Evolutionary conservation across 2,797 vertebrate species (phyloP).

Genomic region (Serranus cabrilla): DNA sequence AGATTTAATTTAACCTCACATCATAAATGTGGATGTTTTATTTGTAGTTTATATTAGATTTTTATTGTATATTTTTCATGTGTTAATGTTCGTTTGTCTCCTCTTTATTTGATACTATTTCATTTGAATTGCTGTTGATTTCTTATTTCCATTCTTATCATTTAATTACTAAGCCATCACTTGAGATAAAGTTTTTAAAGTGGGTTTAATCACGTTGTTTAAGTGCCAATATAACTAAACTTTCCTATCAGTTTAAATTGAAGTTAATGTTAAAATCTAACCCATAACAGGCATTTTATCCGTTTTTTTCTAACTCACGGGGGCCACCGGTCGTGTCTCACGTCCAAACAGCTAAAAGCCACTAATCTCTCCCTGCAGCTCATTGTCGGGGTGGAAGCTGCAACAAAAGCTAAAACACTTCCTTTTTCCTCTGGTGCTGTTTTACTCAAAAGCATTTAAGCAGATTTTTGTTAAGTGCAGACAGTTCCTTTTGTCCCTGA

Average conservation of each 20-base stretch:
- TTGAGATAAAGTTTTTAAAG: not conserved
- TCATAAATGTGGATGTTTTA: not conserved
- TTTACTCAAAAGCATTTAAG: constrained; percentile 57
- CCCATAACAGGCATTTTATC: not conserved
- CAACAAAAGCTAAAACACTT: constrained; percentile 19
- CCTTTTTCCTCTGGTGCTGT: constrained; percentile 48
- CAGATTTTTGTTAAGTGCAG: constrained; percentile 28
- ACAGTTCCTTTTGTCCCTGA: constrained; percentile 40
- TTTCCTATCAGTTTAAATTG: not conserved
- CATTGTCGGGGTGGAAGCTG: not conserved
- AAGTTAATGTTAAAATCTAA: not conserved
- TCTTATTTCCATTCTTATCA: not conserved
- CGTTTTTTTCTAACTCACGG: not conserved
- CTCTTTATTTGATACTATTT: not conserved
- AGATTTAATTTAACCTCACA: not conserved
- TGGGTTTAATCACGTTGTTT: not conserved
- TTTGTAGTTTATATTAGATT: not conserved
- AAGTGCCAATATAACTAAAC: not conserved
- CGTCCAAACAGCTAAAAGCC: constrained; percentile 6
- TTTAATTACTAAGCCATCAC: not conserved
- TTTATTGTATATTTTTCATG: not conserved
- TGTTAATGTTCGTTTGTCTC: not conserved
- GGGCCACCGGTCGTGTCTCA: not conserved
- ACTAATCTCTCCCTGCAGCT: constrained; percentile 8
- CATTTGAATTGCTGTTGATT: not conserved